Evolutionary conservation across 2,888 invertebrate species (phyloP), one percentile per base, ranked within the genome.

Genomic region (Hyposoter didymator): DNA sequence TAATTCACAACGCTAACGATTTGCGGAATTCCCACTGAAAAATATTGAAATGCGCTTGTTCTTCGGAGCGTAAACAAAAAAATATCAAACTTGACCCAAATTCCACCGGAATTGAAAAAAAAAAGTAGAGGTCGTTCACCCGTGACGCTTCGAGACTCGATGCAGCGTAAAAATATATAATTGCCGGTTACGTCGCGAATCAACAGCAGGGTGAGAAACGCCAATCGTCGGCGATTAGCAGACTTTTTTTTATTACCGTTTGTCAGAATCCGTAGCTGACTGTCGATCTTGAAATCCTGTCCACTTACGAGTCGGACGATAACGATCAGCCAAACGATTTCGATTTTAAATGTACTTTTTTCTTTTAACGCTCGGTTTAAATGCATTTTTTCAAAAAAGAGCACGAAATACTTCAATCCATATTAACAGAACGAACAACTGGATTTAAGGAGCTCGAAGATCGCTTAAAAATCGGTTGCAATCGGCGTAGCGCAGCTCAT

Each of bases 251-350:
- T 82, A 49, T 83, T 80, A 95, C 95, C 95, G 91, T 94, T 94
- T 84, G 92, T 93, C 66, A 94, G 89, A 72, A 94, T 91, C 47
- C 91, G 91, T 67, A 95, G 89, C 80, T 94, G 94, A 91, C 94
- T 94, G 84, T 95, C 94, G 79, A 95, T 94, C 49, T 90, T 94
- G 43, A 95, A 89, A 78, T 88, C 88, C 69, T 84, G 84, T 12
- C 55, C 70, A 45, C 69, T 10, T 28, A 75, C 45, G n/a, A 82
- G 59, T 14, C 14, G 35, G 32, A 28, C 66, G 47, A 72, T 70
- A 49, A 62, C 22, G 22, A 78, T 12, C 7, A 80, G 70, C 73
- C 45, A 69, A 35, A n/a, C 52, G 22, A 81, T 32, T 10, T 28
- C 22, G 49, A 75, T 28, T 28, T 28, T 14, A 2, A 49, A 35